These are phyloP conservation scores for Yasuhikotakia modesta DNA, from an alignment of 2,797 vertebrate species.

Conservation along the genomic window DNA sequence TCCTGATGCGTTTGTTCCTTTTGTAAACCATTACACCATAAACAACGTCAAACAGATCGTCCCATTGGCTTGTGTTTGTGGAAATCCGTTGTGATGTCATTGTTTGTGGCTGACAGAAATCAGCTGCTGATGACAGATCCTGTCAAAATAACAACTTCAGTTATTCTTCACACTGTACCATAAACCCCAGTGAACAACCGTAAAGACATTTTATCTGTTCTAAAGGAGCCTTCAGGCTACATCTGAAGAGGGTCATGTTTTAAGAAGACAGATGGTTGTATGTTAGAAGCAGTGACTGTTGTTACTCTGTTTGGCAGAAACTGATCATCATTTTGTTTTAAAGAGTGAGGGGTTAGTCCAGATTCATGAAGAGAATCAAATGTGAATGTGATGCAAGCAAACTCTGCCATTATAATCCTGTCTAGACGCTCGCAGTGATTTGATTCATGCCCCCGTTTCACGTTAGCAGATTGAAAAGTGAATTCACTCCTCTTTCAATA, in stretches of 20 bases:
- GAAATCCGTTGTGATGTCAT: background rate
- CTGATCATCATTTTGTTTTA: background rate
- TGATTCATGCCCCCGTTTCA: background rate
- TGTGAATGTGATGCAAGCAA: constrained; percentile 7
- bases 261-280: too few species aligned
- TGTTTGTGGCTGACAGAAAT: background rate
- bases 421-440: background rate
- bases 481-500: background rate
- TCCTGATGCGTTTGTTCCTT: constrained; percentile 12
- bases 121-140: background rate
- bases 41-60: constrained; percentile 31
- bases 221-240: too few species aligned
- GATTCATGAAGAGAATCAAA: background rate
- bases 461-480: background rate
- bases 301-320: background rate
- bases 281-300: background rate
- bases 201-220: background rate
- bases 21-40: constrained; percentile 45
- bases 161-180: background rate
- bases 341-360: background rate
- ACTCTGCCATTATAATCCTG: background rate
- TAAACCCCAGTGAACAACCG: background rate
- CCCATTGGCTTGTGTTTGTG: constrained; percentile 27
- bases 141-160: background rate
- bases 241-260: too few species aligned